Evolutionary conservation across 53 echinoderm and acorn worm genomes (phyloP).

Genomic region (Glandiceps talaboti): DNA sequence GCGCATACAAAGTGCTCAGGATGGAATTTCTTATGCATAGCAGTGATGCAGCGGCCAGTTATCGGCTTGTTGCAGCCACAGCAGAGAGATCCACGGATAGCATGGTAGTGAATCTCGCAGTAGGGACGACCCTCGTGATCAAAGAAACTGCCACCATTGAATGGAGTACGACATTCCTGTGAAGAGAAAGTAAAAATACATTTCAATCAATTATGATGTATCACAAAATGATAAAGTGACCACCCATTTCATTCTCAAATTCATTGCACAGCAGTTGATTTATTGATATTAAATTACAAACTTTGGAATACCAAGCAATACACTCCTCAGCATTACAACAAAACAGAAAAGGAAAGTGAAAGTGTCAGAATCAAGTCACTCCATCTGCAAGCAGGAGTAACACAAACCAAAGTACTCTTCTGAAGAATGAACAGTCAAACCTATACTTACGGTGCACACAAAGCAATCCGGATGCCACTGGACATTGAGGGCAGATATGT

Average conservation of each 20-base stretch:
- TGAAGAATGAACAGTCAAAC: no score
- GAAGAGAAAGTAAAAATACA: not conserved
- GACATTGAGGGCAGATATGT: slow-evolving; percentile 85
- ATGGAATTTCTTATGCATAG: slow-evolving; percentile 96
- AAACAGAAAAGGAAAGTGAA: no score
- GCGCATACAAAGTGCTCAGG: slow-evolving; percentile 97
- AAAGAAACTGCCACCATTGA: slow-evolving; percentile 94
- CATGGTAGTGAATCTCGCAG: slow-evolving; percentile 99
- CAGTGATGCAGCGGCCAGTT: slow-evolving; percentile 94
- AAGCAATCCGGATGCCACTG: slow-evolving; percentile 99
- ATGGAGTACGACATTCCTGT: slow-evolving; percentile 78
- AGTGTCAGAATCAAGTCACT: no score
- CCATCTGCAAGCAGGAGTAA: no score
- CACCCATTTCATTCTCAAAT: no score
- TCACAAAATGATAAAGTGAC: no score
- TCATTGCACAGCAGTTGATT: no score
- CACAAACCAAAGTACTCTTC: no score
- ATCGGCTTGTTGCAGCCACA: slow-evolving; percentile 89
- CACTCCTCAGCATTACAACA: no score
- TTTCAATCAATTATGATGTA: no score
- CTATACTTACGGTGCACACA: slow-evolving; percentile 77
- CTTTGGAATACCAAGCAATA: no score
- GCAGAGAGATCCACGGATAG: slow-evolving; percentile 84
- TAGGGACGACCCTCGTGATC: slow-evolving; percentile 90
- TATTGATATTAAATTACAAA: no score